These are phyloP conservation scores for Hypocryptadius cinnamomeus DNA, from an alignment of 2,113 vertebrate species.

Conservation along the genomic window DNA sequence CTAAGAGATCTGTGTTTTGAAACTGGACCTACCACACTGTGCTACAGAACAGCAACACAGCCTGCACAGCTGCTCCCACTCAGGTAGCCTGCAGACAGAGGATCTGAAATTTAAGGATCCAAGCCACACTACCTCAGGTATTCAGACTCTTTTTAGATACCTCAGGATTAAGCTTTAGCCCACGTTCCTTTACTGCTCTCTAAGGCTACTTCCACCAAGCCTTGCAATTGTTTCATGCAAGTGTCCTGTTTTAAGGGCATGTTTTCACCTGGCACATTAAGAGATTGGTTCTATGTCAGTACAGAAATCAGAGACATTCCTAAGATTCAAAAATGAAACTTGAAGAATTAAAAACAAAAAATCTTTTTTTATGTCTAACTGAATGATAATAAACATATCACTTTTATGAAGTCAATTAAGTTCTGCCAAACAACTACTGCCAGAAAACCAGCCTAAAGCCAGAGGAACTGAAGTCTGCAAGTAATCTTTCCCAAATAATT, in stretches of 20 bases:
- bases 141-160: neutral
- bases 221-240: neutral
- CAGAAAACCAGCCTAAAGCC: neutral
- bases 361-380: neutral
- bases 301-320: neutral
- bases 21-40: rapidly evolving
- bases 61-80: neutral
- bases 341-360: neutral
- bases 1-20: neutral
- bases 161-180: neutral
- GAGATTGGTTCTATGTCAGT: neutral
- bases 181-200: neutral
- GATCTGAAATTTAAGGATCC: neutral
- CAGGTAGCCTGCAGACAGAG: neutral
- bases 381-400: neutral
- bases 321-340: neutral
- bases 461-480: neutral
- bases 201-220: neutral
- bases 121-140: neutral
- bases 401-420: neutral
- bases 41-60: neutral
- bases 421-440: neutral
- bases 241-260: neutral
- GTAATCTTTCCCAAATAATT: neutral
- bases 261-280: neutral